Evolutionary conservation across 35 echinoderm and acorn worm species (phyloP), one percentile per base, ranked within the genome.

Genomic region (Patiria miniata): DNA sequence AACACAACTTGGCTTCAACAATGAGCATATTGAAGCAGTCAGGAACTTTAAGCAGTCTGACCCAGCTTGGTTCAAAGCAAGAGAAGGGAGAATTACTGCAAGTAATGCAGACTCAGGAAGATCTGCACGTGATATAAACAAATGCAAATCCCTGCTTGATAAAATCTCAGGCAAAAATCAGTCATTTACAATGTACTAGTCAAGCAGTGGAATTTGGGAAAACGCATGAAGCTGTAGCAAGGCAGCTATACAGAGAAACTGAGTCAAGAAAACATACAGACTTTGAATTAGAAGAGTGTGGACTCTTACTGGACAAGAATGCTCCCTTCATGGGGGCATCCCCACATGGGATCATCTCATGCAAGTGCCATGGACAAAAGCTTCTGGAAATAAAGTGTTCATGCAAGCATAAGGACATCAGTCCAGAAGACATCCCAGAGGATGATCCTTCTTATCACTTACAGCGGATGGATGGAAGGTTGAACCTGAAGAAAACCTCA

Each of bases 81-180:
- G 87, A 81, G 81, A 15, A 18, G 77, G 87, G 52, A 30, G 78
- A 33, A 89, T 89, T 54, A 89, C 87, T 34, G 87, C 87, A 81
- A 81, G 87, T 53, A 36, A 58, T 23, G 87, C 87, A 39, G 78
- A 52, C 81, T 50, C 53, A 39, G 39, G 81, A 38, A 4, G 42
- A 47, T 47, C 42, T 47, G 4, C 12, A 12, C 4, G 12, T 6
- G 42, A 47, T 12, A 12, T 47, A 6, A 4, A 47, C 12, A 47
- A 47, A 4, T 47, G 42, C 42, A 4, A 12, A 4, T 6, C 42
- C 42, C 12, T 47, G 12, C 4, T 47, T 47, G 42, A 47, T 47
- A 47, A 47, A 47, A 47, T 47, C 12, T 47, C 12, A 12, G 42
- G 42, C 42, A 4, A 47, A 12, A 12, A 47, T 12, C 4, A 47